Evolutionary conservation across 2,797 vertebrate genomes (phyloP).

Genomic region (Corythornis leucogaster): DNA sequence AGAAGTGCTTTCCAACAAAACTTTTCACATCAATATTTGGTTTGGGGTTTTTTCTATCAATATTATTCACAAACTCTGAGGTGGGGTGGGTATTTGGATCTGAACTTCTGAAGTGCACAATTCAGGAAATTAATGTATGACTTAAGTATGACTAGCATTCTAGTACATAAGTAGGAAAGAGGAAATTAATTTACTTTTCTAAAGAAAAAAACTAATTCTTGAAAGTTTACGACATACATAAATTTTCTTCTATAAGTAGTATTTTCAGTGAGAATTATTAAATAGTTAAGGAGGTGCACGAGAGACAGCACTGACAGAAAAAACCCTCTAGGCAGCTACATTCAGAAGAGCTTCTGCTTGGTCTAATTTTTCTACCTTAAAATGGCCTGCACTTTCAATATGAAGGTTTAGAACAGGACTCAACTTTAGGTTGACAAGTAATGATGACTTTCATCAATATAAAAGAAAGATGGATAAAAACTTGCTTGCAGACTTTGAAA

Average conservation of each 20-base stretch:
- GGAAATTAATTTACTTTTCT: neutral
- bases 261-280: neutral
- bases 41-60: neutral
- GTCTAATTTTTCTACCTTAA: neutral
- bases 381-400: neutral
- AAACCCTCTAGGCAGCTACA: neutral
- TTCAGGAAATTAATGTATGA: neutral
- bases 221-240: neutral
- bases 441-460: neutral
- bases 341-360: neutral
- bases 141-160: neutral
- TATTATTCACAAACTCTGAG: neutral
- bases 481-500: neutral
- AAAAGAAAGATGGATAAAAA: conserved; percentile 16
- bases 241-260: neutral
- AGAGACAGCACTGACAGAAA: neutral
- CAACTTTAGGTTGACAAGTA: neutral
- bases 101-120: neutral
- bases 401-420: neutral
- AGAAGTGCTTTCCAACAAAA: neutral
- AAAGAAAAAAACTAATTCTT: neutral
- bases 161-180: neutral
- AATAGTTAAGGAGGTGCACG: neutral
- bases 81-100: neutral
- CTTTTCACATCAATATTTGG: neutral